Conservation (phyloP, 2,113 vertebrate genomes). For the Alexandromys fortis region DNA sequence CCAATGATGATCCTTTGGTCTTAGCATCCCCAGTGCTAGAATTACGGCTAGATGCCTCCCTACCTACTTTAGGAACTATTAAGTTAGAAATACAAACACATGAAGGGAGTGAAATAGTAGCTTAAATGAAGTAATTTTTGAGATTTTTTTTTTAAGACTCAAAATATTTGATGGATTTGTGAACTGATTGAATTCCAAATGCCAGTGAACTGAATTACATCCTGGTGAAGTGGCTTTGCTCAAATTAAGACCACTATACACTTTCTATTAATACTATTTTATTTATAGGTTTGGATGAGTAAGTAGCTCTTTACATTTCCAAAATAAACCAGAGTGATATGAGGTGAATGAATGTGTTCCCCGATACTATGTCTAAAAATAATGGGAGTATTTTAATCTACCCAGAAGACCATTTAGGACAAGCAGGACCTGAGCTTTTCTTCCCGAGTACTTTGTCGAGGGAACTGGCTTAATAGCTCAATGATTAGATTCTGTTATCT, state of each 20-base stretch:
- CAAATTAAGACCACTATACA: conserved; percentile 5
- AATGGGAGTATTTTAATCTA: background rate
- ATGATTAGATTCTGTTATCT: background rate
- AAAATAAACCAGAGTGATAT: conserved; percentile 28
- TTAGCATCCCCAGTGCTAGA: background rate
- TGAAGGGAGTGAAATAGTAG: background rate
- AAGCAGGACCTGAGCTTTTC: background rate
- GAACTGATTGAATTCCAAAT: background rate
- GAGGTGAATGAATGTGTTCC: conserved; percentile 4
- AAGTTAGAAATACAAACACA: background rate
- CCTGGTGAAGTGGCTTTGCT: background rate
- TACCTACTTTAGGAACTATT: background rate
- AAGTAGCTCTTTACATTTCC: background rate
- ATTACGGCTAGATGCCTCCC: background rate
- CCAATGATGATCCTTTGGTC: background rate
- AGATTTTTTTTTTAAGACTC: background rate
- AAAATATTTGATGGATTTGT: background rate
- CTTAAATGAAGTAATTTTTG: background rate
- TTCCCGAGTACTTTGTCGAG: background rate
- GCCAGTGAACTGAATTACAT: background rate
- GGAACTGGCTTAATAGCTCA: background rate
- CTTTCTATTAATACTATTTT: conserved; percentile 33
- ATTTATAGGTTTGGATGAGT: conserved; percentile 25
- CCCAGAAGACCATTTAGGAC: background rate
- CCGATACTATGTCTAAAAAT: background rate